These are phyloP conservation scores for Steatornis caripensis DNA, from an alignment of 2,113 vertebrate species.

Conservation along the genomic window DNA sequence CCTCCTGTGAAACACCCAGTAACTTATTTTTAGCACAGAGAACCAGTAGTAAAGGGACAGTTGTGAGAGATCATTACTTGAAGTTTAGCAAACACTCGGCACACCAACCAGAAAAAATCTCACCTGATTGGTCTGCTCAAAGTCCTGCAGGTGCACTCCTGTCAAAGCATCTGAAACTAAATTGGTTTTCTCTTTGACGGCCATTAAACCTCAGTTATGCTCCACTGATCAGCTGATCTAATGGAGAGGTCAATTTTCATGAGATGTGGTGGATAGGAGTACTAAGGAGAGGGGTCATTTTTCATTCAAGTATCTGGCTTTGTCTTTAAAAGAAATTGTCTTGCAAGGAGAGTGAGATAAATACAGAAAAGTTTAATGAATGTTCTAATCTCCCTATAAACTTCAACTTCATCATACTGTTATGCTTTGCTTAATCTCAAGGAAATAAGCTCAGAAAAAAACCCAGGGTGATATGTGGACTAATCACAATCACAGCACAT, in stretches of 20 bases:
- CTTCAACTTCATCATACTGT: slow-evolving; percentile 18
- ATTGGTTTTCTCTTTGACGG: slow-evolving; percentile 53
- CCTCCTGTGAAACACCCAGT: not conserved
- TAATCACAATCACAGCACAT: slow-evolving; percentile 58
- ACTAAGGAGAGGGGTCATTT: slow-evolving; percentile 38
- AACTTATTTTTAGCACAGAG: not conserved
- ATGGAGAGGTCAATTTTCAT: slow-evolving; percentile 68
- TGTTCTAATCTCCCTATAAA: slow-evolving; percentile 33
- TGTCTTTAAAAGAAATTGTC: slow-evolving; percentile 37
- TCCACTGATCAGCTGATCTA: slow-evolving; percentile 52
- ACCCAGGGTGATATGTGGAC: slow-evolving; percentile 18
- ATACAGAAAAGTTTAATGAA: slow-evolving; percentile 57
- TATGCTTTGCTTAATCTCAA: slow-evolving; percentile 28
- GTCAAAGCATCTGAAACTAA: slow-evolving; percentile 47
- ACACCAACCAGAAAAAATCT: not conserved
- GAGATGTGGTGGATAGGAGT: not conserved
- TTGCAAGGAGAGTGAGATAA: slow-evolving; percentile 42
- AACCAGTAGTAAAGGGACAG: not conserved
- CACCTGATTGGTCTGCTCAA: not conserved
- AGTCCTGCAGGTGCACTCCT: not conserved
- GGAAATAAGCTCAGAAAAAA: slow-evolving; percentile 14
- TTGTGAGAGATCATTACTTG: not conserved
- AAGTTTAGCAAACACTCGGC: slow-evolving; percentile 16
- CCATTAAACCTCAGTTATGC: slow-evolving; percentile 58
- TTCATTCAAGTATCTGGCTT: slow-evolving; percentile 49